A percentile compares a stretch with the other conserved stretches of the same genome.
These are phyloP conservation scores for Streptopelia turtur DNA, from an alignment of 2,797 vertebrate species.

Conservation along the genomic window DNA sequence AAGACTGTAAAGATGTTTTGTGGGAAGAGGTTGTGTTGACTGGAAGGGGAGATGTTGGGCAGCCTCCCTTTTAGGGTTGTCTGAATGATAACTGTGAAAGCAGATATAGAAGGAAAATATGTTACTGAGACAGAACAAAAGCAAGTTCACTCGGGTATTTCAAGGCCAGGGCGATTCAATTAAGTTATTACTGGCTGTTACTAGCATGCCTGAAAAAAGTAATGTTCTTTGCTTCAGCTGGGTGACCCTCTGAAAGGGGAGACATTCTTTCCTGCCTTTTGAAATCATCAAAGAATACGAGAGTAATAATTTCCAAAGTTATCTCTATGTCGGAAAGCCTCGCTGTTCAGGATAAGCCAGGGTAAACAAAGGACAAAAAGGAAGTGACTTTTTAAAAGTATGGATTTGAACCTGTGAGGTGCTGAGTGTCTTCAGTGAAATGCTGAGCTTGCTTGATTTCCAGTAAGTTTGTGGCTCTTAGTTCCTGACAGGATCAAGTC, in stretches of 20 bases:
- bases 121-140: conserved; percentile 47
- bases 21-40: neutral
- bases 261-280: conserved; percentile 70
- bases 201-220: conserved; percentile 58
- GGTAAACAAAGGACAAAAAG: conserved; percentile 68
- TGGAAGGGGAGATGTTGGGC: neutral
- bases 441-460: conserved; percentile 30
- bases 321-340: conserved; percentile 47
- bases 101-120: neutral
- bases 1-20: neutral
- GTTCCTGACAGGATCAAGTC: conserved; percentile 14
- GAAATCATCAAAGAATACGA: conserved; percentile 67
- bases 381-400: conserved; percentile 55
- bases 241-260: conserved; percentile 52
- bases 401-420: conserved; percentile 41
- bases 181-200: conserved; percentile 70
- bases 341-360: conserved; percentile 62
- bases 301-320: conserved; percentile 63
- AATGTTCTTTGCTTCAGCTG: conserved; percentile 22
- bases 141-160: conserved; percentile 36
- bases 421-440: conserved; percentile 26
- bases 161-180: conserved; percentile 54
- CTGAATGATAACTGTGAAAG: neutral
- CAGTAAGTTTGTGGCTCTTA: neutral
- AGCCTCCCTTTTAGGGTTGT: neutral